A percentile compares a stretch with the other conserved stretches of the same genome.
These are phyloP conservation scores for Ficedula albicollis DNA, from an alignment of 2,797 vertebrate species.

Conservation along the genomic window DNA sequence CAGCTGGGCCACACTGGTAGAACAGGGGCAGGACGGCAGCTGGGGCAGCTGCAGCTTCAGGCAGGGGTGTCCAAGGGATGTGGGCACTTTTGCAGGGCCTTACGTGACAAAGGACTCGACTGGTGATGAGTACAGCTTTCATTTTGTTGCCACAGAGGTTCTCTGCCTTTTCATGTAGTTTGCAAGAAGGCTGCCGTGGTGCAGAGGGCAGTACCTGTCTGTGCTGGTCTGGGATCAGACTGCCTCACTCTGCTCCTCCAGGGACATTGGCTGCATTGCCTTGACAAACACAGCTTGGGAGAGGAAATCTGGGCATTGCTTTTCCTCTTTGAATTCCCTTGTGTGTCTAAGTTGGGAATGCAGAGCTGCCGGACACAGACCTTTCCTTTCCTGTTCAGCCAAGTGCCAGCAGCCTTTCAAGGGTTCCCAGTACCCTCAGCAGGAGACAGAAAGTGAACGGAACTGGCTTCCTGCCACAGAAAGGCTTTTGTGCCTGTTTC, in stretches of 20 bases:
- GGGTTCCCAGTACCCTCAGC: not conserved
- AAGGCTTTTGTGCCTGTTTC: not conserved
- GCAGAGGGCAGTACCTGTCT: not conserved
- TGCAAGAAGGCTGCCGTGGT: not conserved
- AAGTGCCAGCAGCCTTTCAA: not conserved
- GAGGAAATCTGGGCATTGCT: not conserved
- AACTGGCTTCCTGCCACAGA: not conserved
- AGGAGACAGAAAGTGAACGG: not conserved
- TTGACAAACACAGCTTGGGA: not conserved
- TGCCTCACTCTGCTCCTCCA: not conserved
- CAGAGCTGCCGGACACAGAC: not conserved
- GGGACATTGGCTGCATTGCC: not conserved
- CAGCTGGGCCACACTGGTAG: not conserved
- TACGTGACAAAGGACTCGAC: not conserved
- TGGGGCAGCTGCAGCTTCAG: not conserved
- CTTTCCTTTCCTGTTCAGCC: not conserved
- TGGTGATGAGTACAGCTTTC: not conserved
- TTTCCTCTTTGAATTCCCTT: not conserved
- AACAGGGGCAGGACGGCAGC: accelerated
- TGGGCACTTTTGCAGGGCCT: not conserved
- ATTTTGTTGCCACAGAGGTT: not conserved
- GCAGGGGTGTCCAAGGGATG: not conserved
- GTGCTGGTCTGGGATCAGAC: not conserved
- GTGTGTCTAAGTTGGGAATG: not conserved
- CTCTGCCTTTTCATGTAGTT: not conserved